A percentile compares a stretch with the other conserved stretches of the same genome.
Evolutionary conservation across 2,797 vertebrate species (phyloP).

Genomic region (Decapterus maruadsi): DNA sequence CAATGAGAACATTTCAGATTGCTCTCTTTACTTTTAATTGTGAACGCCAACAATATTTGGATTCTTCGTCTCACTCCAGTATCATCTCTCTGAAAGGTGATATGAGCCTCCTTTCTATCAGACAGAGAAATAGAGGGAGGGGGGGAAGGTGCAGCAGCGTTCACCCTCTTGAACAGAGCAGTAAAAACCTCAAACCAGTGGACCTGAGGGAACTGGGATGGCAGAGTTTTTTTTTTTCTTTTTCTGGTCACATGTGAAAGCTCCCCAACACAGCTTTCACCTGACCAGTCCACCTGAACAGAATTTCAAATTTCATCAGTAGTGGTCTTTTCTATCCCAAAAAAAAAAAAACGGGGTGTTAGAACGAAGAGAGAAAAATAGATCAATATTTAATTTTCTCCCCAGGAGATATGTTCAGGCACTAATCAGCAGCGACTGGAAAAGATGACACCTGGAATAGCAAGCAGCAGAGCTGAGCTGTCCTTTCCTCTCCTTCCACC

Average conservation of each 20-base stretch:
- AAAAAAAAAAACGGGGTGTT: conserved; percentile 32
- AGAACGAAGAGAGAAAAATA: conserved; percentile 81
- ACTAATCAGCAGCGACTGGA: conserved; percentile 84
- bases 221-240: background rate
- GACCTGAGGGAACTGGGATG: conserved; percentile 1
- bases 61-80: too few relatives aligned
- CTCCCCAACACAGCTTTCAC: conserved; percentile 30
- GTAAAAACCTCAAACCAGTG: conserved; percentile 8
- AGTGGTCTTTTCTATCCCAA: conserved; percentile 50
- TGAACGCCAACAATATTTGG: too few relatives aligned
- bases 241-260: conserved; percentile 34
- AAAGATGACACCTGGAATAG: conserved; percentile 87
- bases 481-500: conserved; percentile 51
- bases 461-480: conserved; percentile 72
- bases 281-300: conserved; percentile 49
- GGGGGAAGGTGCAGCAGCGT: background rate
- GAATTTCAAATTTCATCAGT: conserved; percentile 76
- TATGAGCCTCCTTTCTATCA: background rate
- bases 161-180: background rate
- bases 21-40: too few relatives aligned
- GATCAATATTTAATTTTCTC: conserved; percentile 91
- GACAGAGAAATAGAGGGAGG: too few relatives aligned
- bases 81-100: background rate
- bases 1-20: too few relatives aligned
- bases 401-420: conserved; percentile 83